phyloP scores from a whole-genome alignment of 1,140 invertebrate species.

The Meloidogyne chitwoodi region DNA sequence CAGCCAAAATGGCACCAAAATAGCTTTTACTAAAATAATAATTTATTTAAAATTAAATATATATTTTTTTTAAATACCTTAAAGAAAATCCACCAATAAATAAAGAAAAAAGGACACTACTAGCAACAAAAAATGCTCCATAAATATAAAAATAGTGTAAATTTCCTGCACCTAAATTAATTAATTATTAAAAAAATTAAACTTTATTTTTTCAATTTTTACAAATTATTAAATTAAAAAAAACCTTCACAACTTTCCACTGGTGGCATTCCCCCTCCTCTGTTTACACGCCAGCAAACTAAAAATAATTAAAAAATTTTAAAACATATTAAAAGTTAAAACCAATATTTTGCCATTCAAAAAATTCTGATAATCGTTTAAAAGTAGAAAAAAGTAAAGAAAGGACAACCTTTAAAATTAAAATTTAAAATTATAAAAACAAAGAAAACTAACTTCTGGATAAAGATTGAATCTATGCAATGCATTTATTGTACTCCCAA shows the following conservation, averaged over 20 bases:
- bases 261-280: slow-evolving; percentile 67
- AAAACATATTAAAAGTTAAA: background rate
- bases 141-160: slow-evolving; percentile 58
- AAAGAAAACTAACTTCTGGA: slow-evolving; percentile 69
- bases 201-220: no score
- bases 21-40: slow-evolving; percentile 66
- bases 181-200: no score
- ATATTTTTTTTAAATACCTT: slow-evolving; percentile 32
- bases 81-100: slow-evolving; percentile 51
- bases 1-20: slow-evolving; percentile 70
- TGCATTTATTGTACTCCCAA: slow-evolving; percentile 74
- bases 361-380: slow-evolving; percentile 60
- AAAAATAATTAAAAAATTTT: background rate
- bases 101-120: slow-evolving; percentile 46
- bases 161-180: slow-evolving; percentile 50
- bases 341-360: slow-evolving; percentile 57
- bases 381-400: slow-evolving; percentile 66
- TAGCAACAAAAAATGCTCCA: slow-evolving; percentile 47
- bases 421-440: slow-evolving; percentile 21
- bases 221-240: background rate
- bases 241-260: slow-evolving; percentile 73
- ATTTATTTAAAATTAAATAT: slow-evolving; percentile 19
- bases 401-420: slow-evolving; percentile 64
- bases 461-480: slow-evolving; percentile 76
- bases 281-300: slow-evolving; percentile 67